These are phyloP conservation scores for Coleophora deauratella DNA, from an alignment of 2,888 invertebrate species.

Conservation along the genomic window DNA sequence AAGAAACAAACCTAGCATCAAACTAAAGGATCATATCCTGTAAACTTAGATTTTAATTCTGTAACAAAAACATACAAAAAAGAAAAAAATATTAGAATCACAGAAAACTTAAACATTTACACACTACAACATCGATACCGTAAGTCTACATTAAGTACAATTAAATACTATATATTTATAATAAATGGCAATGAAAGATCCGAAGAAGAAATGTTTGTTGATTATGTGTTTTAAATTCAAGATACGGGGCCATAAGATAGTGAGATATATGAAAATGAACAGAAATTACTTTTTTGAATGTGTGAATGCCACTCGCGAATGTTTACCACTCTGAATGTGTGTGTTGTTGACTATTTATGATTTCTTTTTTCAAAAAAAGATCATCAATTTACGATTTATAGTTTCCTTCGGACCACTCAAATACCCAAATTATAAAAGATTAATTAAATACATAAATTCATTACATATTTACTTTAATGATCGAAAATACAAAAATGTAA, in stretches of 20 bases:
- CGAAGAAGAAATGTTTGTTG: conserved; percentile 24
- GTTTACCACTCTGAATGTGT: too few species aligned
- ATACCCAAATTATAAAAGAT: conserved; percentile 31
- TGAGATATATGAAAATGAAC: too few species aligned
- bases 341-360: too few species aligned
- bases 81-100: conserved; percentile 54
- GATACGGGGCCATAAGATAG: too few species aligned
- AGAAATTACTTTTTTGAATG: too few species aligned
- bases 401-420: conserved; percentile 51
- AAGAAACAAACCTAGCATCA: conserved; percentile 42
- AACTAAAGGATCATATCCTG: conserved; percentile 60
- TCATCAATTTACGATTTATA: too few species aligned
- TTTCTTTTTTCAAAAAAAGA: too few species aligned
- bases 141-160: conserved; percentile 45
- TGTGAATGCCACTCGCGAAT: too few species aligned
- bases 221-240: too few species aligned
- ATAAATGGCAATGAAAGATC: conserved; percentile 64
- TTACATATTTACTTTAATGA: background rate
- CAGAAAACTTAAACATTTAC: conserved; percentile 56
- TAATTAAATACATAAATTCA: conserved; percentile 13
- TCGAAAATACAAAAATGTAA: conserved; percentile 27
- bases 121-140: conserved; percentile 37
- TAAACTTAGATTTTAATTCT: conserved; percentile 32
- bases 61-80: conserved; percentile 40
- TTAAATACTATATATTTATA: conserved; percentile 37